These are phyloP conservation scores for Sarcophaga subvicina DNA, from an alignment of 2,888 invertebrate species.

Conservation along the genomic window DNA sequence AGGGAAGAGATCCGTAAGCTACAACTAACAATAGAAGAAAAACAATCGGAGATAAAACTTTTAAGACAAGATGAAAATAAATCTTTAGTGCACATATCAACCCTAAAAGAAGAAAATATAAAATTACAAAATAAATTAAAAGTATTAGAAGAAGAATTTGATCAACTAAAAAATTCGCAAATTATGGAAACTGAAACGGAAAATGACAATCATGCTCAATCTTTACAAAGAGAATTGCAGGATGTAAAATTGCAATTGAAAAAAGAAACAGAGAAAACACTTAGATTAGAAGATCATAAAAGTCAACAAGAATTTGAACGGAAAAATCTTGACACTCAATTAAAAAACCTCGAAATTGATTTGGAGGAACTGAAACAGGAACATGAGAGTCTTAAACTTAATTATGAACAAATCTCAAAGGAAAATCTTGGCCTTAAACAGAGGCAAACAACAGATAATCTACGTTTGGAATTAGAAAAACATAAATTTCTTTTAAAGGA, in stretches of 20 bases:
- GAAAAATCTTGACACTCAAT: constrained; percentile 82
- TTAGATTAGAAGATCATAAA: constrained; percentile 79
- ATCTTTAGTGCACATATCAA: constrained; percentile 77
- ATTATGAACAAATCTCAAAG: constrained; percentile 74
- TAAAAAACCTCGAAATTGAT: constrained; percentile 83
- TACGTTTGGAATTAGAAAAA: constrained; percentile 82
- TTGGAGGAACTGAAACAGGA: constrained; percentile 78
- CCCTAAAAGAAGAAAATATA: constrained; percentile 77
- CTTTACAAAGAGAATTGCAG: constrained; percentile 71
- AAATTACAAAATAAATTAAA: constrained; percentile 77
- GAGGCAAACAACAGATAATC: constrained; percentile 71
- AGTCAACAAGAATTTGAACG: constrained; percentile 81
- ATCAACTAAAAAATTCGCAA: constrained; percentile 74
- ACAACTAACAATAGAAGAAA: constrained; percentile 78
- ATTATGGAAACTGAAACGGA: constrained; percentile 59
- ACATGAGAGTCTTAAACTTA: constrained; percentile 75
- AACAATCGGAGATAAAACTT: constrained; percentile 75
- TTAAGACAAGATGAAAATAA: constrained; percentile 79
- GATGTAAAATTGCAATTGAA: constrained; percentile 81
- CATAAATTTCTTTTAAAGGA: constrained; percentile 83
- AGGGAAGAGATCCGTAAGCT: constrained; percentile 83
- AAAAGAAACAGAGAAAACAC: constrained; percentile 77
- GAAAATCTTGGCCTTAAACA: constrained; percentile 75
- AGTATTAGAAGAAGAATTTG: constrained; percentile 79
- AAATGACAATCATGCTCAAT: constrained; percentile 62